Conservation (phyloP, 2,113 vertebrate species). For the Jaculus jaculus region DNA sequence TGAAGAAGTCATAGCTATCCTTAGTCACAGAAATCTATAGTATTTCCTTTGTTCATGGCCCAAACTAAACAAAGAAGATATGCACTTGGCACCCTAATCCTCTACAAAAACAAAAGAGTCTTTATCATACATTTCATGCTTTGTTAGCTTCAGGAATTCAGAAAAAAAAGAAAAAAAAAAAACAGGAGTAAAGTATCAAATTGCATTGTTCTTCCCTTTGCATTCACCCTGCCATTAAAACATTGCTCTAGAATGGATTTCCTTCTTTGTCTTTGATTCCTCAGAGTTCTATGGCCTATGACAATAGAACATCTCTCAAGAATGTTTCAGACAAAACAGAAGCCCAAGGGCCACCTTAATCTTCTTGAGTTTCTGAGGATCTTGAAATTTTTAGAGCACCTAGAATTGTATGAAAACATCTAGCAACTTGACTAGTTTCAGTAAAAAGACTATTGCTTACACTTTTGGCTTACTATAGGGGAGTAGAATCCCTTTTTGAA, state of each 20-base stretch:
- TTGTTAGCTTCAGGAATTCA: constrained; percentile 1
- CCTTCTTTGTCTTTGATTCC: background rate
- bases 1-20: background rate
- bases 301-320: background rate
- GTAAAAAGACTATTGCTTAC: background rate
- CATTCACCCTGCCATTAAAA: background rate
- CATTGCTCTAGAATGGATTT: background rate
- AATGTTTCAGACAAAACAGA: background rate
- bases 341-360: background rate
- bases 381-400: background rate
- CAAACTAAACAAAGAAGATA: constrained; percentile 16
- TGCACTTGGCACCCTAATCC: background rate
- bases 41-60: background rate
- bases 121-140: background rate
- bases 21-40: background rate
- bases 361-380: background rate
- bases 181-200: background rate
- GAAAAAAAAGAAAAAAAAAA: background rate
- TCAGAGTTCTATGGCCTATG: background rate
- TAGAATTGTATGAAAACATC: background rate
- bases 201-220: background rate
- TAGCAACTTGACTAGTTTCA: background rate
- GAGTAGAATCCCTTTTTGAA: background rate
- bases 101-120: background rate
- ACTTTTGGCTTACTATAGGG: background rate